phyloP scores from a whole-genome alignment of 1,140 invertebrate genomes.

The Maconellicoccus hirsutus region DNA sequence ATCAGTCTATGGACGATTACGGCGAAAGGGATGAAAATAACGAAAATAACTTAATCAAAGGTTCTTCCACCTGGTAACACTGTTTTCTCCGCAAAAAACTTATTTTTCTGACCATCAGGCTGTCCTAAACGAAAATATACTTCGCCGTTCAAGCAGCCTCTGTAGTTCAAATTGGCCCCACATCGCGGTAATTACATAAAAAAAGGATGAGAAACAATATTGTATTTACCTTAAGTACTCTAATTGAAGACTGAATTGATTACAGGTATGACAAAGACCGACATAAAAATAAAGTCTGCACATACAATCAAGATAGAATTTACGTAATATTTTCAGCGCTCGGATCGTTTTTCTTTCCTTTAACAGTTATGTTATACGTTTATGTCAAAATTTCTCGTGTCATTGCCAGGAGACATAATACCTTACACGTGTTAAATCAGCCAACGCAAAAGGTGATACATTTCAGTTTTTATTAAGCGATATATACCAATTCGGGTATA shows the following conservation, averaged over 20 bases:
- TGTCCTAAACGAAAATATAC: too few relatives aligned
- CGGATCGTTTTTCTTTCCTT: constrained; percentile 84
- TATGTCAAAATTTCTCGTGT: constrained; percentile 80
- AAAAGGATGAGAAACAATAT: too few relatives aligned
- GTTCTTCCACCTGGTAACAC: too few relatives aligned
- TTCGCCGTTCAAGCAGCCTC: too few relatives aligned
- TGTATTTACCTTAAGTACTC: background rate
- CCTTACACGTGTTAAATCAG: constrained; percentile 30
- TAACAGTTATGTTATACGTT: constrained; percentile 83
- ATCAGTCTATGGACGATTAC: too few relatives aligned
- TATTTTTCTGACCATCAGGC: too few relatives aligned
- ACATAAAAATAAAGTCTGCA: constrained; percentile 42
- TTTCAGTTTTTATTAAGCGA: constrained; percentile 13
- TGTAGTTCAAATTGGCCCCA: too few relatives aligned
- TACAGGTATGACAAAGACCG: constrained; percentile 50
- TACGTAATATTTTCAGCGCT: constrained; percentile 85
- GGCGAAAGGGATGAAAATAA: too few relatives aligned
- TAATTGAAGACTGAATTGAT: background rate
- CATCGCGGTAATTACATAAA: too few relatives aligned
- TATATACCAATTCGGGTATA: background rate
- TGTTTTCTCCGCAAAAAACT: too few relatives aligned
- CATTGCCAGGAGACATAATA: constrained; percentile 49
- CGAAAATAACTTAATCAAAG: too few relatives aligned
- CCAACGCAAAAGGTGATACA: constrained; percentile 24
- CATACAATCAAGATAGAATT: constrained; percentile 66